A percentile compares a stretch with the other conserved stretches of the same genome.
phyloP scores from a whole-genome alignment of 2,888 invertebrate genomes.

The Achlya flavicornis region DNA sequence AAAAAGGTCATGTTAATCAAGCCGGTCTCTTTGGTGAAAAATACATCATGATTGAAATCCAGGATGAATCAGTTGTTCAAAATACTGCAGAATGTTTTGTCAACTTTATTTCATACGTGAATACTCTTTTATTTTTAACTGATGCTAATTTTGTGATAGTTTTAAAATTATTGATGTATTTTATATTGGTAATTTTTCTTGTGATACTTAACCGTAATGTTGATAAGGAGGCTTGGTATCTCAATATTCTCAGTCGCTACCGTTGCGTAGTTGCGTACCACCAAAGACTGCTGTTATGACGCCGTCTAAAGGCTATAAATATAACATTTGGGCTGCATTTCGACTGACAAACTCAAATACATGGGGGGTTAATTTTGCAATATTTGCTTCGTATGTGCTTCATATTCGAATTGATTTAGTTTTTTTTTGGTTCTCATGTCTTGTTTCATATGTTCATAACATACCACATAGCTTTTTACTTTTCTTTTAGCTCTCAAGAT shows the following conservation, averaged over 20 bases:
- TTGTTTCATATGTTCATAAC: no score
- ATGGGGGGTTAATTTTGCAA: no score
- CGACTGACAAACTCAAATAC: conserved; percentile 8
- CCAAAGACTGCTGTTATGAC: conserved; percentile 42
- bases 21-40: not conserved
- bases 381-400: no score
- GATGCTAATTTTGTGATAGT: not conserved
- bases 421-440: no score
- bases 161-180: not conserved
- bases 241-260: no score
- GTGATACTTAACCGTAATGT: not conserved
- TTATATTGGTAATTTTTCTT: no score
- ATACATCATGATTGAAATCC: not conserved
- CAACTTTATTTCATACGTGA: not conserved
- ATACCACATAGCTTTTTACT: no score
- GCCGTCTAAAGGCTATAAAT: conserved; percentile 44
- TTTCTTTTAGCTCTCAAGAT: not conserved
- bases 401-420: no score
- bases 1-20: conserved; percentile 2
- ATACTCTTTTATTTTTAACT: not conserved
- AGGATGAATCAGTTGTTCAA: not conserved
- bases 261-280: conserved; percentile 19
- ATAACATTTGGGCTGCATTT: conserved; percentile 31
- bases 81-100: conserved; percentile 3
- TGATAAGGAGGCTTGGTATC: not conserved